Evolutionary conservation across 2,113 vertebrate genomes (phyloP).

Genomic region (Tychaedon coryphoeus): DNA sequence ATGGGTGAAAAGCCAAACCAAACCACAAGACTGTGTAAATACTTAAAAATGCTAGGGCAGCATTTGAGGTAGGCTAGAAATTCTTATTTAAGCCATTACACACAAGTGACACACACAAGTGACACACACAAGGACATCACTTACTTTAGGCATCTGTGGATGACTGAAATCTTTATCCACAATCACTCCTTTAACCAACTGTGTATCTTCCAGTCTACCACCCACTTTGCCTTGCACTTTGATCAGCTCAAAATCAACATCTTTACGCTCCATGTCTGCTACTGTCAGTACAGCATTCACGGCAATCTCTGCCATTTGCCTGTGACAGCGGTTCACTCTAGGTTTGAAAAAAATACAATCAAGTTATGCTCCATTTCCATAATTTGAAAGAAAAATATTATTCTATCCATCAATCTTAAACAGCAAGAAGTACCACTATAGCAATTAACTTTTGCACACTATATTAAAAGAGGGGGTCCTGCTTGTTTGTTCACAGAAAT

Average conservation of each 20-base stretch:
- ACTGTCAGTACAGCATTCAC: conserved; percentile 94
- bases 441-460: fast-evolving
- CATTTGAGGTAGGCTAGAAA: background rate
- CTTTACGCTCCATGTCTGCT: conserved; percentile 94
- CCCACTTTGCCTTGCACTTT: conserved; percentile 99
- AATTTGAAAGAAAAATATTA: background rate
- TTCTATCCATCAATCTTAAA: background rate
- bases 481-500: background rate
- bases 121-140: background rate
- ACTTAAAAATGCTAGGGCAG: background rate
- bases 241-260: conserved; percentile 98
- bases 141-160: conserved; percentile 98
- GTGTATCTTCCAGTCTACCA: conserved; percentile 94
- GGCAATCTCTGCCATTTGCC: conserved; percentile 97
- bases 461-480: fast-evolving
- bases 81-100: background rate
- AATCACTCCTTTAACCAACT: conserved; percentile 93
- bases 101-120: fast-evolving
- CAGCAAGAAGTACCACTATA: background rate
- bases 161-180: conserved; percentile 99
- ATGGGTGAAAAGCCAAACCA: background rate
- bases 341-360: background rate
- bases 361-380: background rate
- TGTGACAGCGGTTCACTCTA: conserved; percentile 97
- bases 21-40: background rate